phyloP scores from a whole-genome alignment of 2,888 invertebrate genomes.

The Rotaria macrura region DNA sequence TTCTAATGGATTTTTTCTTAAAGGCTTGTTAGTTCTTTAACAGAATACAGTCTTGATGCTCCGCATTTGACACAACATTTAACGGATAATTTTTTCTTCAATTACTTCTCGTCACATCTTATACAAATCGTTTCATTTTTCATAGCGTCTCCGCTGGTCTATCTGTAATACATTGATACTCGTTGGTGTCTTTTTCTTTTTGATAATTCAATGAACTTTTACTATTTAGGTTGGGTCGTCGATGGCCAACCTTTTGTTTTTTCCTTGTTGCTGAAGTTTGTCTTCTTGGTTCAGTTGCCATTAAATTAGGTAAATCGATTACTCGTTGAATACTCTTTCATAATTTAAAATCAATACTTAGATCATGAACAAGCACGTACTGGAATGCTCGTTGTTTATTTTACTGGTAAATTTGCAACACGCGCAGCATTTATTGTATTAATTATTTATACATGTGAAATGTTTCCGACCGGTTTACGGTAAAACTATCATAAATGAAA shows the following conservation, averaged over 20 bases:
- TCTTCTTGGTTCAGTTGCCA: constrained; percentile 23
- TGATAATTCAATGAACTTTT: background rate
- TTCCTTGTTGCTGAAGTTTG: constrained; percentile 33
- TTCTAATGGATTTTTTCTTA: background rate
- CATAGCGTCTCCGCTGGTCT: background rate
- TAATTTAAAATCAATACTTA: background rate
- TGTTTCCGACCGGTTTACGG: constrained; percentile 30
- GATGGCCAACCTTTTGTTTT: constrained; percentile 32
- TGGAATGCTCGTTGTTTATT: constrained; percentile 22
- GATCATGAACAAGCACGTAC: background rate
- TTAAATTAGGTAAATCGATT: background rate
- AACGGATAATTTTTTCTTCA: background rate
- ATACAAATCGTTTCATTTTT: background rate
- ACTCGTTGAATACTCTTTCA: background rate
- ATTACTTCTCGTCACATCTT: background rate
- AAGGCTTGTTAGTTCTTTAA: background rate
- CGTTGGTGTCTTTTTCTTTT: background rate
- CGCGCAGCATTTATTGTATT: constrained; percentile 23
- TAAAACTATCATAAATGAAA: background rate
- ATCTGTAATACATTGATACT: background rate
- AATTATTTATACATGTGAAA: constrained; percentile 30
- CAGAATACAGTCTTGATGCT: background rate
- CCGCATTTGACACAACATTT: background rate
- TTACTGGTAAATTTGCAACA: constrained; percentile 27
- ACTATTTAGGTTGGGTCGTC: constrained; percentile 26